Conservation (phyloP, 2,888 invertebrate genomes). For the Amaurobius ferox region DNA sequence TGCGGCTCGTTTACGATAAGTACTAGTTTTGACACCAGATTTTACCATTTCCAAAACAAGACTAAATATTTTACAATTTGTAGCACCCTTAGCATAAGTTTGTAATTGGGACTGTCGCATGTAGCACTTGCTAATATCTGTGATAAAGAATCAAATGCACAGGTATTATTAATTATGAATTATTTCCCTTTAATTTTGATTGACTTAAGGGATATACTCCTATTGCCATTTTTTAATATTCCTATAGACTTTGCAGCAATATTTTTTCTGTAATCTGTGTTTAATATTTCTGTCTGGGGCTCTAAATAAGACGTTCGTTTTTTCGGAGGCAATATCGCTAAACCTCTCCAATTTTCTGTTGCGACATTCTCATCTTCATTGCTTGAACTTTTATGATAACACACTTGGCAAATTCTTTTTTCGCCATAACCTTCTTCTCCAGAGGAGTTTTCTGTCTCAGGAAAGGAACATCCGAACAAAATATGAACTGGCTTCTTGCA, state of each 20-base stretch:
- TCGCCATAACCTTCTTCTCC: not conserved
- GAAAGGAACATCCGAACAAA: not conserved
- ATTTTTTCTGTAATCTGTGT: not conserved
- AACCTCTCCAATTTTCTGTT: not conserved
- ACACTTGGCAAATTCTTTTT: not conserved
- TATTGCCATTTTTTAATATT: not conserved
- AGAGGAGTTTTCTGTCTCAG: not conserved
- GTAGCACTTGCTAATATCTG: not conserved
- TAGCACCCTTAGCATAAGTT: not conserved
- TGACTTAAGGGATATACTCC: not conserved
- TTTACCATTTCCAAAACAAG: not conserved
- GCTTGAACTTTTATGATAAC: not conserved
- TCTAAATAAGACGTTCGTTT: not conserved
- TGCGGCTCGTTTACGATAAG: not conserved
- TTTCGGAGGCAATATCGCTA: not conserved
- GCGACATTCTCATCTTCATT: not conserved
- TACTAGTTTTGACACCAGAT: not conserved
- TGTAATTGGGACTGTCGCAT: not conserved
- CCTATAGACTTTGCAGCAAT: not conserved
- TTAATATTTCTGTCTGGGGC: not conserved
- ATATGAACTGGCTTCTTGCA: not conserved
- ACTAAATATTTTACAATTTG: not conserved
- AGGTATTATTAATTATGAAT: not conserved
- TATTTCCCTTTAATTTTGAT: not conserved
- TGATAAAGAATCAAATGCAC: not conserved